Base-by-base conservation (phyloP, 2,888 invertebrate genomes). In the Cephus pulcher region DNA sequence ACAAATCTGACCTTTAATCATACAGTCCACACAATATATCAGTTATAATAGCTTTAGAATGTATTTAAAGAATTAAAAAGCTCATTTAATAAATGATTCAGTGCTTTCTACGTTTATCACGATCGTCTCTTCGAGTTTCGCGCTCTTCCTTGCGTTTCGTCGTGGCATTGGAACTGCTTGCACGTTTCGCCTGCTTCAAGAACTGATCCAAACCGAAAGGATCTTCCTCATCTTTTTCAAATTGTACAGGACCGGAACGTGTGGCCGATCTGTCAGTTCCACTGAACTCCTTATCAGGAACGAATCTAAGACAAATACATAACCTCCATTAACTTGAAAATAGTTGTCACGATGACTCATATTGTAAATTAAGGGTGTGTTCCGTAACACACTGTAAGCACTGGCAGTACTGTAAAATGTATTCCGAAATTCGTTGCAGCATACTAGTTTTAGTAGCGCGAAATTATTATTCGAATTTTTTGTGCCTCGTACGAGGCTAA, bases 171-270 rank as follows among this genome's bases (percentile, higher is more conserved):
- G 92, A 92, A 87, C 95, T 94, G 88, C 95, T 95, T 0, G 95
- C 97, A 80, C 97, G 95, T 91, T 99, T 99, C 78, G 98, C 99
- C 92, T 98, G 97, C 86, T 97, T 97, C 94, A 99, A 96, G 95
- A 99, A 98, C 93, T 98, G 97, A 93, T 98, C 98, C 88, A 99
- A 93, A 91, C 99, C 99, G 92, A 99, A 99, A 82, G 99, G 98
- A 95, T 99, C 99, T 12, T 95, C 94, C 81, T 95, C 95, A 85
- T 95, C 95, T 84, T 95, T 95, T 89, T 98, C 98, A 92, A 99
- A 99, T 92, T 99, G 98, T 34, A 99, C 99, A 0, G 99, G 99
- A 0, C 98, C 98, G 12, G 95, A 94, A n/a, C 98, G 94, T 0
- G 95, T 92, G 69, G 94, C 93, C 33, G 93, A 92, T 80, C 96